These are phyloP conservation scores for Bicyclus anynana DNA, from an alignment of 1,140 invertebrate genomes.

Conservation along the genomic window DNA sequence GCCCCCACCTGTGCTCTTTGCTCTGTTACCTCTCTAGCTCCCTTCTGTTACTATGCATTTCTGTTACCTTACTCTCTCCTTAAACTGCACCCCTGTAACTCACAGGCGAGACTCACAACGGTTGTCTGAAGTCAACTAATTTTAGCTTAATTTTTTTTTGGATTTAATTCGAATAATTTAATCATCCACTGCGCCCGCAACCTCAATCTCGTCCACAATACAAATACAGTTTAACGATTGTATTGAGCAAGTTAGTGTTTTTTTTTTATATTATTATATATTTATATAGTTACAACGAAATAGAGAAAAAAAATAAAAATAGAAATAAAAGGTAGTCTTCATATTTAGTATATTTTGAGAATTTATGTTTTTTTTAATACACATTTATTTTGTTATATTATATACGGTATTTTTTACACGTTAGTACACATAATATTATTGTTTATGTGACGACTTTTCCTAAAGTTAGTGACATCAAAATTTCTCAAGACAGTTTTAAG, in stretches of 20 bases:
- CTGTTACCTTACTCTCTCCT: too few relatives aligned
- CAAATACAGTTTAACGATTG: slow-evolving; percentile 16
- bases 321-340: neutral
- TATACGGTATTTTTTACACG: neutral
- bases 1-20: too few relatives aligned
- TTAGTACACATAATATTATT: too few relatives aligned
- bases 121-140: neutral
- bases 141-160: neutral
- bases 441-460: too few relatives aligned
- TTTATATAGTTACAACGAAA: neutral
- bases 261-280: too few relatives aligned
- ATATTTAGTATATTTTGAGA: slow-evolving; percentile 7
- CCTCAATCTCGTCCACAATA: slow-evolving; percentile 7
- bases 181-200: slow-evolving; percentile 15
- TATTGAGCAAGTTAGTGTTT: slow-evolving; percentile 49
- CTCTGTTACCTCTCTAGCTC: too few relatives aligned
- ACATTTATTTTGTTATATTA: neutral
- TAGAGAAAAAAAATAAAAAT: neutral
- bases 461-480: too few relatives aligned
- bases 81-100: too few relatives aligned
- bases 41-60: too few relatives aligned
- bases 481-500: too few relatives aligned
- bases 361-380: neutral
- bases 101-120: too few relatives aligned
- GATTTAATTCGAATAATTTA: slow-evolving; percentile 24